These are phyloP conservation scores for Diabrotica virgifera DNA, from an alignment of 1,140 invertebrate genomes.

Conservation along the genomic window DNA sequence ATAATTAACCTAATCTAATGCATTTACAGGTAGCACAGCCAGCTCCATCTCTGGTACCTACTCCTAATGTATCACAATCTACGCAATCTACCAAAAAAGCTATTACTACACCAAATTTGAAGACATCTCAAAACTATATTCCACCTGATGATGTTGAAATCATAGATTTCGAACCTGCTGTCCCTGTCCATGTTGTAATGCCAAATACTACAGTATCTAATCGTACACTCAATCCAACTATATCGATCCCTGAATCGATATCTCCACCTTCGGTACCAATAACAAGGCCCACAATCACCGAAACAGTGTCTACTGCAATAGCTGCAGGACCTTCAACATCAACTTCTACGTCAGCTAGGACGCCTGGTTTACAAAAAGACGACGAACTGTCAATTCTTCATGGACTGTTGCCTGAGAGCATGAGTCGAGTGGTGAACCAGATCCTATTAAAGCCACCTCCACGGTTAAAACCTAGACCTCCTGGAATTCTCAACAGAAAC, in stretches of 20 bases:
- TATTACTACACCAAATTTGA: slow-evolving; percentile 13
- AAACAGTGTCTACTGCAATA: no score
- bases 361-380: slow-evolving; percentile 8
- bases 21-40: background rate
- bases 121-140: slow-evolving; percentile 32
- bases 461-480: slow-evolving; percentile 47
- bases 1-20: no score
- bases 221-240: no score
- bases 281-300: no score
- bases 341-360: background rate
- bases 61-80: background rate
- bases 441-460: slow-evolving; percentile 46
- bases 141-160: slow-evolving; percentile 23
- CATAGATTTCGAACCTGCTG: no score
- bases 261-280: no score
- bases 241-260: no score
- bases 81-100: background rate
- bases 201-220: no score
- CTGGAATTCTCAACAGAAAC: slow-evolving; percentile 45
- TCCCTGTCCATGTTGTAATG: no score
- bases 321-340: no score
- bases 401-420: slow-evolving; percentile 38
- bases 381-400: slow-evolving; percentile 34
- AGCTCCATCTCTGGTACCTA: background rate
- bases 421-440: slow-evolving; percentile 45